Evolutionary conservation across 2,797 vertebrate genomes (phyloP).

Genomic region (Acanthis flammea): DNA sequence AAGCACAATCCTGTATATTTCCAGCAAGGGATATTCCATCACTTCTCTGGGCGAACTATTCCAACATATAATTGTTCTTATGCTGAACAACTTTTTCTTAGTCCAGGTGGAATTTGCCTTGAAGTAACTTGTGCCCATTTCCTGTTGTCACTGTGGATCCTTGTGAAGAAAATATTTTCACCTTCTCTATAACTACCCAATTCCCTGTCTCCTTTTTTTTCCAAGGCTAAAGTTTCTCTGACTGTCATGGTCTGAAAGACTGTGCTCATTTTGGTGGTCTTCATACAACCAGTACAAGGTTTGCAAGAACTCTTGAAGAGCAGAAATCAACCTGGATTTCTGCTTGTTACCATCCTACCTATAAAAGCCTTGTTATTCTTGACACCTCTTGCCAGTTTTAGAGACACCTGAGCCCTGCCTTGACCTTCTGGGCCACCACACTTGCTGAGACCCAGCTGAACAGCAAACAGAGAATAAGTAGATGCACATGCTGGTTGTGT

Average conservation of each 20-base stretch:
- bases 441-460: neutral
- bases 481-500: rapidly evolving
- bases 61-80: neutral
- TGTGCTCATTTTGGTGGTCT: neutral
- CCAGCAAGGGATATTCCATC: neutral
- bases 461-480: neutral
- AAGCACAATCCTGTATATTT: neutral
- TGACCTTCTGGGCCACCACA: neutral
- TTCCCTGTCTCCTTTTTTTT: neutral
- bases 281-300: neutral
- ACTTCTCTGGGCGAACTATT: neutral
- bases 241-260: neutral
- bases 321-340: neutral
- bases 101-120: neutral
- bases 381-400: neutral
- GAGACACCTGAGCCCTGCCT: neutral
- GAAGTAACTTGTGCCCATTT: neutral
- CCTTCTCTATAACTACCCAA: neutral
- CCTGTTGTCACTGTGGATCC: neutral
- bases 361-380: neutral
- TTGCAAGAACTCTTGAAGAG: neutral
- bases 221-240: neutral
- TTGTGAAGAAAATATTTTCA: neutral
- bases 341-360: neutral
- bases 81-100: neutral